Base-by-base conservation (phyloP, 2,888 invertebrate species). In the Drosophila maculinotata region DNA sequence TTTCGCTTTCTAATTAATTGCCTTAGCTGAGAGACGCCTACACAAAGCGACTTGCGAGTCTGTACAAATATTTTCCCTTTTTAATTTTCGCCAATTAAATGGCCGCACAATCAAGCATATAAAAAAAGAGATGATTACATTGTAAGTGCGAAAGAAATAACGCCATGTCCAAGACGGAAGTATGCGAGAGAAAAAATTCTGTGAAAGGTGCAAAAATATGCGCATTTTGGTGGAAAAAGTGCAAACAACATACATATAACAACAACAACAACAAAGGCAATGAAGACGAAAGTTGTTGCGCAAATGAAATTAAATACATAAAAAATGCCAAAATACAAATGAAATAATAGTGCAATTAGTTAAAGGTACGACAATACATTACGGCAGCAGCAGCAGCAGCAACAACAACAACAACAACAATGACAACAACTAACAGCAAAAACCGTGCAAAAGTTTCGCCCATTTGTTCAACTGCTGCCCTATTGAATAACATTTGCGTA, bases 1-100 rank as follows among this genome's bases (percentile, higher is more conserved):
- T 74, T 76, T 87, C 87, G 76, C 86, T 83, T 83, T 87, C 87
- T 82, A 87, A 87, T 83, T 87, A 85, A 85, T 85, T 79, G 83
- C 74, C 57, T 48, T 51, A 59, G 81, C 45, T 49, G 69, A 31
- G 69, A 31, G 71, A 76, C 82, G 71, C 87, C 87, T 69, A 74
- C 85, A 82, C 79, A 76, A 76, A 82, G 53, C 49, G 67, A 31
- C 30, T 48, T 47, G 9, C 20, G 51, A 54, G 47, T 64, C 58
- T 69, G 39, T 69, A 45, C 70, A 77, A 58, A 57, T 72, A 62
- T 86, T 83, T 83, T 83, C 88, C 83, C 83, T 87, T 87, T 83
- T 87, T 75, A 85, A 87, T 87, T 86, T 83, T 83, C 77, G 83
- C 83, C 83, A 83, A 83, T 83, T 83, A 83, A 76, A 78, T 76